Evolutionary conservation across 2,888 invertebrate species (phyloP), one percentile per base, ranked within the genome.

Genomic region (Cerceris rybyensis): DNA sequence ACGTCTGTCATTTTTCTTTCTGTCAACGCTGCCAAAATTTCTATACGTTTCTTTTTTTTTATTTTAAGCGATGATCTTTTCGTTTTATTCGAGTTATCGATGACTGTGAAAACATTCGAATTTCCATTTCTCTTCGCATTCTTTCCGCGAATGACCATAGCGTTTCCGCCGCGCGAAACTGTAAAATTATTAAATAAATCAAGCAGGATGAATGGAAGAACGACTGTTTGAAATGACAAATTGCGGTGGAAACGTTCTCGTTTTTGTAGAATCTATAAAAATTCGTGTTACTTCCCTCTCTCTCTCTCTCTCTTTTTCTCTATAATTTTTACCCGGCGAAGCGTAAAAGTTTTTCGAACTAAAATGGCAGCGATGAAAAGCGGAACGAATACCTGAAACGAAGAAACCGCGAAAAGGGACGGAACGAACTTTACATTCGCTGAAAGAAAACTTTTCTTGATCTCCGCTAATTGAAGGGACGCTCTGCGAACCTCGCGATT

Each of bases 391-490:
- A 28, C 9, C 17, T 4, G 13, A 17, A 49, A 57, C 9, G 55
- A 16, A 64, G 54, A 58, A 63, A 73, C 42, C 41, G 76, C 14
- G 39, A 28, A 42, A 28, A 28, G 28, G 39, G 57, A 43, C 13
- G 58, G 60, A 16, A 50, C 28, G 9, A 43, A 74, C 59, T 55
- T 59, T 7, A 49, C 52, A 13, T 52, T 52, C 6, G 16, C 14
- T 11, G 17, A 7, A 41, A n/a, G 8, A 58, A 50, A 57, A 39
- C 49, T 1, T 52, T 11, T 54, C 54, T 58, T 9, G 55, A 68
- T 65, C 60, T 16, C 39, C 13, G 7, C 65, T 68, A 65, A 80
- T 80, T 64, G 58, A 70, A 67, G 54, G 43, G 57, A 70, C 64
- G 42, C 64, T 52, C 1, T 70, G 52, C 52, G 46, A 58, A 64